Conservation (phyloP, 1,140 invertebrate genomes). For the Solenopsis invicta region DNA sequence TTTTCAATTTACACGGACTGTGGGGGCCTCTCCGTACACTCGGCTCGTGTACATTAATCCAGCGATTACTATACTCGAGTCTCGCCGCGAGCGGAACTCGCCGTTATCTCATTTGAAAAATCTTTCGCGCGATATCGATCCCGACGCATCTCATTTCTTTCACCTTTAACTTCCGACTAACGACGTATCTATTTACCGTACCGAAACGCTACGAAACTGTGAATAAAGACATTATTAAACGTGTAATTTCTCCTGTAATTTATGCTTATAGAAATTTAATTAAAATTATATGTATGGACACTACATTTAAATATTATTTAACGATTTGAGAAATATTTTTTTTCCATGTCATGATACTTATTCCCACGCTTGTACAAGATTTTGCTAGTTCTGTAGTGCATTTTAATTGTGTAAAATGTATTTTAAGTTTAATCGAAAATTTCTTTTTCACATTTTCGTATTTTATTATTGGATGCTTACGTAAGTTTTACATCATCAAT, state of each 20-base stretch:
- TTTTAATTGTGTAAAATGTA: neutral
- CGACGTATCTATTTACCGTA: neutral
- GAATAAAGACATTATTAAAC: neutral
- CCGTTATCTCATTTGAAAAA: constrained; percentile 49
- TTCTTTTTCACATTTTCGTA: neutral
- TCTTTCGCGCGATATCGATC: constrained; percentile 40
- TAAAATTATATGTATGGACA: neutral
- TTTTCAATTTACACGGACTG: constrained; percentile 72
- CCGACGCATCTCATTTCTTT: constrained; percentile 1
- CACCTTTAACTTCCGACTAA: neutral
- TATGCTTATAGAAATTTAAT: neutral
- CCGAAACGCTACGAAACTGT: neutral
- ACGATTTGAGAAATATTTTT: neutral
- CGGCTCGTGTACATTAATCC: constrained; percentile 58
- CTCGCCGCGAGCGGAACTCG: neutral
- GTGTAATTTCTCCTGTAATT: neutral
- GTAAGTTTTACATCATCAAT: neutral
- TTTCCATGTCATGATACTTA: neutral
- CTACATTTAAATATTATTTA: neutral
- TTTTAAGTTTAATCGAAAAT: neutral
- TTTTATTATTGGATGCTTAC: neutral
- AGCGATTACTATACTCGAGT: constrained; percentile 51
- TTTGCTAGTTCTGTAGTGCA: neutral
- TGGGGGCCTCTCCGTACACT: constrained; percentile 61
- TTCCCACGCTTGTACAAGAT: neutral